These are phyloP conservation scores for Varecia variegata DNA, from an alignment of 2,797 vertebrate species.

Conservation along the genomic window DNA sequence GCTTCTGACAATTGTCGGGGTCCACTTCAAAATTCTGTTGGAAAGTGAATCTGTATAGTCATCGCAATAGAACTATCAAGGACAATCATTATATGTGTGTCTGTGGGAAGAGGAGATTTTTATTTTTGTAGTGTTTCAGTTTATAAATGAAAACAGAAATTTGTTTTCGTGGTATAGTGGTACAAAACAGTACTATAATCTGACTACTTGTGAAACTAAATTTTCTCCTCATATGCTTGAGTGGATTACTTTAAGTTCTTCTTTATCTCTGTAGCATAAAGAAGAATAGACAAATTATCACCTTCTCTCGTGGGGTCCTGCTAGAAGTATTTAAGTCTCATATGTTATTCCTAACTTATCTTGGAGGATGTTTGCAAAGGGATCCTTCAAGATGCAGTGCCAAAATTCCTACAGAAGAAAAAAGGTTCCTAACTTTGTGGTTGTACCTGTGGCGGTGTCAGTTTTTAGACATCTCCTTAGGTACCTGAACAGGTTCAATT, in stretches of 20 bases:
- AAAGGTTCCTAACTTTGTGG: background rate
- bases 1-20: constrained; percentile 7
- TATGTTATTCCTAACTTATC: background rate
- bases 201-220: constrained; percentile 42
- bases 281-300: background rate
- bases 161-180: background rate
- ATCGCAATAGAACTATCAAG: background rate
- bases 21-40: constrained; percentile 3
- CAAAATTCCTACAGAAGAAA: background rate
- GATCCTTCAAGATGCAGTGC: background rate
- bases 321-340: background rate
- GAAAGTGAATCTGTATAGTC: background rate
- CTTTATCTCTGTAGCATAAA: background rate
- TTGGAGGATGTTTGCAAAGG: constrained; percentile 1
- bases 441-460: background rate
- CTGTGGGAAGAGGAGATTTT: background rate
- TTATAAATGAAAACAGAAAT: constrained; percentile 45
- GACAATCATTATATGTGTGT: background rate
- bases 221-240: background rate
- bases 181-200: background rate
- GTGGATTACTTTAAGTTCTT: constrained; percentile 21
- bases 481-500: background rate
- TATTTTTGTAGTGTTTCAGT: background rate
- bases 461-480: background rate
- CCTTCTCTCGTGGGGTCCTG: background rate